A percentile compares a stretch with the other conserved stretches of the same genome.
These are phyloP conservation scores for Apus apus DNA, from an alignment of 2,113 vertebrate genomes.

Conservation along the genomic window DNA sequence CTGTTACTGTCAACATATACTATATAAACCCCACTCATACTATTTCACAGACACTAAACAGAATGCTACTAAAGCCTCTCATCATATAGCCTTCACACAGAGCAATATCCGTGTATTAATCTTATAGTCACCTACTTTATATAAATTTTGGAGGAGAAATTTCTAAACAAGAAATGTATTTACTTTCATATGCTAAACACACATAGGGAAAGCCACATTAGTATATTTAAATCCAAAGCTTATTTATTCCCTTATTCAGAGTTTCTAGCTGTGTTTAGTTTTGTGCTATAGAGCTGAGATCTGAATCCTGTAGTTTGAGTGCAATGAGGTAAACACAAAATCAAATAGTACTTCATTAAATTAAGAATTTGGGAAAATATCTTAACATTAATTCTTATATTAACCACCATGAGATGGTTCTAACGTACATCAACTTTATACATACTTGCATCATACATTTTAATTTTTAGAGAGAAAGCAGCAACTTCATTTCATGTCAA, in stretches of 20 bases:
- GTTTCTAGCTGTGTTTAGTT: not conserved
- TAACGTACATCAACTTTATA: not conserved
- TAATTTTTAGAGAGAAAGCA: not conserved
- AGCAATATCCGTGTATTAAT: not conserved
- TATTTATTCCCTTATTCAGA: not conserved
- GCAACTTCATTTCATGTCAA: not conserved
- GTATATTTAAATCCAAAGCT: not conserved
- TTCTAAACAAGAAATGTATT: not conserved
- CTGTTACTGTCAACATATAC: not conserved
- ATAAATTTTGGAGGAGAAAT: fast-evolving
- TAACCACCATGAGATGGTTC: not conserved
- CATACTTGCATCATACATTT: not conserved
- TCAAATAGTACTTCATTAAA: not conserved
- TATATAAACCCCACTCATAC: not conserved
- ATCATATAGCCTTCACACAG: not conserved
- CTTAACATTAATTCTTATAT: not conserved
- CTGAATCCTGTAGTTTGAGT: not conserved
- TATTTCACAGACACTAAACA: not conserved
- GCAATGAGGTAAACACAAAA: not conserved
- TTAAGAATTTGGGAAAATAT: not conserved
- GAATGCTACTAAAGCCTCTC: not conserved
- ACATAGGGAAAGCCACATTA: not conserved
- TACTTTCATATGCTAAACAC: not conserved
- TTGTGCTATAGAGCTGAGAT: not conserved
- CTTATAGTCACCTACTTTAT: not conserved